Conservation (phyloP, 2,113 vertebrate species). For the Cepphus grylle region DNA sequence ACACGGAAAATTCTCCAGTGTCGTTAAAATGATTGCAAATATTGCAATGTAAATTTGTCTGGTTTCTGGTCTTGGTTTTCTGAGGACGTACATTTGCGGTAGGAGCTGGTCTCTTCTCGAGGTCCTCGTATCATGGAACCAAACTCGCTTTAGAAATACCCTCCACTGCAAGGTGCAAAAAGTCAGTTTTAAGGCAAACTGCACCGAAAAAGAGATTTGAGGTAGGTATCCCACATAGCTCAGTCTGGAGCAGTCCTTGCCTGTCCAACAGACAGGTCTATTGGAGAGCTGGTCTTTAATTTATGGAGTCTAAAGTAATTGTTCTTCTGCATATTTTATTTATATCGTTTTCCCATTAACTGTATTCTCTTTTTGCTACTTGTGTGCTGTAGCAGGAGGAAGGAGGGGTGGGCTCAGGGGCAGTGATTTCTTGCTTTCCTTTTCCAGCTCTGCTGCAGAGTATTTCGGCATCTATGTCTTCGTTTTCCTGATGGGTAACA, state of each 20-base stretch:
- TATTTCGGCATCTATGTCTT: background rate
- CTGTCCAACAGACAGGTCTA: background rate
- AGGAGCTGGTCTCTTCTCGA: background rate
- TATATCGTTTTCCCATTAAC: background rate
- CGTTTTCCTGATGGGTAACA: background rate
- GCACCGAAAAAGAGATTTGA: background rate
- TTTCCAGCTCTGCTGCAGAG: background rate
- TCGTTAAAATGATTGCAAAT: background rate
- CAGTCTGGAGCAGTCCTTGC: background rate
- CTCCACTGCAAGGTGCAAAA: background rate
- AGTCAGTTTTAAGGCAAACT: background rate
- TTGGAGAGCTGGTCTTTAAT: background rate
- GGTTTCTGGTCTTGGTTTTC: background rate
- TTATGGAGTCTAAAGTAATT: background rate
- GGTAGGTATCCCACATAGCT: background rate
- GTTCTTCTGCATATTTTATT: background rate
- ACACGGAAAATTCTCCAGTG: background rate
- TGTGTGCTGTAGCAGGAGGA: background rate
- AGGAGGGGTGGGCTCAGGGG: background rate
- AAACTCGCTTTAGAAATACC: background rate
- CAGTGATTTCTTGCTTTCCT: background rate
- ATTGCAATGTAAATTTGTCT: background rate
- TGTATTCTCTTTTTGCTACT: background rate
- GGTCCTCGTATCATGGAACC: background rate
- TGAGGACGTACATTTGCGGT: fast-evolving